These are phyloP conservation scores for Ramphastos sulfuratus DNA, from an alignment of 2,113 vertebrate genomes.

Conservation along the genomic window DNA sequence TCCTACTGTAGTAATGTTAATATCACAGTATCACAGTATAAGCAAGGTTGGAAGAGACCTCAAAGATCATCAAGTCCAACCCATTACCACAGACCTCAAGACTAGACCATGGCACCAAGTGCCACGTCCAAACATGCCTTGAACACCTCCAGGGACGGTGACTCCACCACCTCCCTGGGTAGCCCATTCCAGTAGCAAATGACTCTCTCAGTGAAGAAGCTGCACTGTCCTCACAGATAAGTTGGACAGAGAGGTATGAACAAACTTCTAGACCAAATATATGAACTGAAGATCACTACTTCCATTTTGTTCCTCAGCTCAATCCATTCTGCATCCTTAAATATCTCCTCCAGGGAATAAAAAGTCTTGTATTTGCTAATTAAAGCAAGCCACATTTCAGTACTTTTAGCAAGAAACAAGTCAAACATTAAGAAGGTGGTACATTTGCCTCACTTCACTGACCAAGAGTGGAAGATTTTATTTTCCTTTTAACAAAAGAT, in stretches of 20 bases:
- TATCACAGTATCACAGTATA: no score
- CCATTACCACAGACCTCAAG: no score
- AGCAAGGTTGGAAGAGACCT: no score
- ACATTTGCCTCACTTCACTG: neutral
- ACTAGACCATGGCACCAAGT: no score
- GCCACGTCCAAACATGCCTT: no score
- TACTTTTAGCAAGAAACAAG: neutral
- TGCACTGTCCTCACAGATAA: neutral
- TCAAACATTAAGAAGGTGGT: neutral
- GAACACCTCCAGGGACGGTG: no score
- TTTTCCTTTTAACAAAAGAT: neutral
- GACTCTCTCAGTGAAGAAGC: no score
- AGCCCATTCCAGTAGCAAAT: no score
- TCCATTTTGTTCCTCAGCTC: neutral
- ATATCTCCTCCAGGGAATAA: neutral
- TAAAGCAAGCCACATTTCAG: neutral
- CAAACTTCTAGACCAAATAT: neutral
- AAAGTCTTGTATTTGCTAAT: neutral
- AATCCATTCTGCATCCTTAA: neutral
- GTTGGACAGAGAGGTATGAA: neutral
- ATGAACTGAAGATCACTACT: neutral
- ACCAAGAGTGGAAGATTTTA: neutral
- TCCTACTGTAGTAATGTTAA: neutral
- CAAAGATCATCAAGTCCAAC: no score
- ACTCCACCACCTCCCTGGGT: no score